Evolutionary conservation across 2,888 invertebrate genomes (phyloP), one percentile per base, ranked within the genome.

Genomic region (Morinoia aosen): DNA sequence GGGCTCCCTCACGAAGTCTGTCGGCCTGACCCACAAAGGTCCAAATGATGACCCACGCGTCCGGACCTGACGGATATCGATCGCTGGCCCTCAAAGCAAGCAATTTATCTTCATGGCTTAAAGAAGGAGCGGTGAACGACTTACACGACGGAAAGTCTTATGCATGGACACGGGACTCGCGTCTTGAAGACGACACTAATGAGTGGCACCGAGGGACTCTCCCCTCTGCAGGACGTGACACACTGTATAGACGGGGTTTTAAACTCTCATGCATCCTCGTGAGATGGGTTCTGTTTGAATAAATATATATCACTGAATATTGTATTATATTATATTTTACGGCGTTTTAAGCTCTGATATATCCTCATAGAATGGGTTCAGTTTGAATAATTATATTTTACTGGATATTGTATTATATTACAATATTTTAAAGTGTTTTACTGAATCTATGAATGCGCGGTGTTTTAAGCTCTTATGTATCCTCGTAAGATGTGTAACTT

Each of bases 31-130:
- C 90, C 40, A 90, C 90, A 90, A 39, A 40, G 90, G 90, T 14
- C 48, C 90, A 90, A 90, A 90, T 90, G 48, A 90, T 90, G 90
- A 90, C 90, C 90, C 90, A 90, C 40, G 90, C 90, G 90, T 40
- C 90, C 48, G 90, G 90, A 14, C 90, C 48, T 39, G 90, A 90
- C 90, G 40, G 39, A 40, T 90, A 90, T 90, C 90, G 90, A 90
- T 90, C 90, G 40, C 90, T 40, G 11, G 90, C 40, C 48, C 40
- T 90, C 90, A 40, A 90, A 90, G 90, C 90, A 90, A 90, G 90
- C 90, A 48, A 90, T 90, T 90, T 90, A 90, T 90, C 90, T 90
- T 90, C 90, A 90, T 90, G 40, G 90, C 48, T 90, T 90, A 90
- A 48, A 90, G 48, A 90, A 90, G 40, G 90, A 90, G 90, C 90